These are phyloP conservation scores for Drosophila teissieri DNA, from an alignment of 1,140 invertebrate genomes.

Conservation along the genomic window DNA sequence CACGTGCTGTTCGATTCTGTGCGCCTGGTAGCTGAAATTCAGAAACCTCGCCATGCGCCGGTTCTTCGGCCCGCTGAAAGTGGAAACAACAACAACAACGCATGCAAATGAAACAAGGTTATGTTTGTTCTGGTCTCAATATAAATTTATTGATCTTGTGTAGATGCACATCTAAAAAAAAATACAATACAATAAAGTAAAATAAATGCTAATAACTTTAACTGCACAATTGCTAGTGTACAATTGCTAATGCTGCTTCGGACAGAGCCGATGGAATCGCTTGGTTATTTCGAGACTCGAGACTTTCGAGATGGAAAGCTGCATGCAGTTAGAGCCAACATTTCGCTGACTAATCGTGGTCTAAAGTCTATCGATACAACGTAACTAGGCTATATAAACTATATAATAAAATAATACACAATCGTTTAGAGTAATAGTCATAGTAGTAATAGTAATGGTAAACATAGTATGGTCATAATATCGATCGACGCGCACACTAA, in stretches of 20 bases:
- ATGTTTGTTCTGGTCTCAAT: slow-evolving; percentile 15
- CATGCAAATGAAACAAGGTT: not conserved
- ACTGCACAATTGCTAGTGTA: not conserved
- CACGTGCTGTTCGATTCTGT: no score
- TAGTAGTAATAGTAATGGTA: slow-evolving; percentile 5
- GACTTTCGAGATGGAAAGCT: no score
- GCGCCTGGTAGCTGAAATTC: no score
- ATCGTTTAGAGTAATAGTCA: slow-evolving; percentile 34
- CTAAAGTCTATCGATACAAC: slow-evolving; percentile 31
- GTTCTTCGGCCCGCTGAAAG: no score
- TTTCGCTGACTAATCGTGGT: slow-evolving; percentile 31
- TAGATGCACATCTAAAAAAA: slow-evolving; percentile 29
- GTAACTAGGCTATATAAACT: slow-evolving; percentile 12
- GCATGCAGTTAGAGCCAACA: slow-evolving; percentile 29
- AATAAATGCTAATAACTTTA: slow-evolving; percentile 38
- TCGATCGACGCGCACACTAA: slow-evolving; percentile 15
- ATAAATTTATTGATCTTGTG: slow-evolving; percentile 44
- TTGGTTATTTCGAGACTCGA: slow-evolving; percentile 1
- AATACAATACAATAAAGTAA: slow-evolving; percentile 16
- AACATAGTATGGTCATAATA: slow-evolving; percentile 19
- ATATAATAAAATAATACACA: slow-evolving; percentile 36
- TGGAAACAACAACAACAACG: no score
- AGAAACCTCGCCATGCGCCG: no score
- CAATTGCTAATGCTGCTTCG: slow-evolving; percentile 19
- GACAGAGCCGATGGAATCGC: not conserved